Evolutionary conservation across 2,888 invertebrate genomes (phyloP).

Genomic region (Poecilus cupreus): DNA sequence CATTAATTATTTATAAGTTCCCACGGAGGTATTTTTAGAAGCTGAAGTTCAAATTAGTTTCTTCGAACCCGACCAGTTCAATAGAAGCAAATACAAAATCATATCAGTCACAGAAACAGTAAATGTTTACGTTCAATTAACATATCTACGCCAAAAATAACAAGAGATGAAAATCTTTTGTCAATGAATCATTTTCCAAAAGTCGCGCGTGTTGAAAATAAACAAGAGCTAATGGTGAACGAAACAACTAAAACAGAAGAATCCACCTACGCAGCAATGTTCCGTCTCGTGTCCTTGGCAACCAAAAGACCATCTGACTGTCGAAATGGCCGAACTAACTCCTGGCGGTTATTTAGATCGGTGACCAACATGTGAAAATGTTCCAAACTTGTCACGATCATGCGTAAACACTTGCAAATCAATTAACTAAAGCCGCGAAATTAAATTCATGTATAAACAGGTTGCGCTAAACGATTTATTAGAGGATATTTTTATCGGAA

Average conservation of each 20-base stretch:
- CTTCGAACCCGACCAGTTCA: not conserved
- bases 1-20: constrained; percentile 23
- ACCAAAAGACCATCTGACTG: constrained; percentile 43
- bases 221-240: constrained; percentile 5
- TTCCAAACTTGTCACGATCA: constrained; percentile 12
- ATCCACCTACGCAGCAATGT: constrained; percentile 6
- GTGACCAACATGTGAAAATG: constrained; percentile 24
- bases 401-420: not conserved
- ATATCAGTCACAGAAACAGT: not conserved
- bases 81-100: not conserved
- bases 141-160: constrained; percentile 28
- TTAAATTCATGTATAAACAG: not conserved
- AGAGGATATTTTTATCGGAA: not conserved
- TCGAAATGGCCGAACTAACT: not conserved
- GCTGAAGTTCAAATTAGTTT: not conserved
- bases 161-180: constrained; percentile 31
- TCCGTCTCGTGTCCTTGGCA: constrained; percentile 32
- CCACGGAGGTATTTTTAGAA: constrained; percentile 1
- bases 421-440: not conserved
- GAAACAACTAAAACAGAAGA: constrained; percentile 1
- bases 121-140: constrained; percentile 17
- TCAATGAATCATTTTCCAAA: constrained; percentile 42
- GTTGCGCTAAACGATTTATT: not conserved
- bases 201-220: constrained; percentile 1
- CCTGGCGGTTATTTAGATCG: constrained; percentile 43